Evolutionary conservation across 2,888 invertebrate genomes (phyloP).

Genomic region (Embidobia sp.): DNA sequence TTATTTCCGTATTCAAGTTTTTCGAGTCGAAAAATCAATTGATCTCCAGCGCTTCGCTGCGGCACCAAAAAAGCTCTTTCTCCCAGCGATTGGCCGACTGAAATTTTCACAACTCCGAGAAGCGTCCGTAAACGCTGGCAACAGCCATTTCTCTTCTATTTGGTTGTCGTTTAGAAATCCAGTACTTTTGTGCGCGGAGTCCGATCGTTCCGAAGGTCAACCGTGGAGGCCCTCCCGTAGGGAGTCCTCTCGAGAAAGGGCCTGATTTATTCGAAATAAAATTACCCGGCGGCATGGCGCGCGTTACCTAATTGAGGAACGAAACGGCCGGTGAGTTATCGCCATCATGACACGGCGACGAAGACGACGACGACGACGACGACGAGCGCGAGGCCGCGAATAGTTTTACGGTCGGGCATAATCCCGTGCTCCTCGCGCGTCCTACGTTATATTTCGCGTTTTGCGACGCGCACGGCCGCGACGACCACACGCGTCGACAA

Average conservation of each 20-base stretch:
- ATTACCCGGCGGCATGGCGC: slow-evolving; percentile 68
- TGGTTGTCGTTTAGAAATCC: slow-evolving; percentile 9
- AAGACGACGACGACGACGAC: too few species aligned
- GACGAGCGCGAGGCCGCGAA: slow-evolving; percentile 69
- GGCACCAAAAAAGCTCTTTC: too few species aligned
- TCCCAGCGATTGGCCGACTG: too few species aligned
- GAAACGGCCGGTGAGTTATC: slow-evolving; percentile 79
- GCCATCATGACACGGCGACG: slow-evolving; percentile 67
- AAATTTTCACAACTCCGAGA: background rate
- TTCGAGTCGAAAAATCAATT: too few species aligned
- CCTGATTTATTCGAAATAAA: slow-evolving; percentile 79
- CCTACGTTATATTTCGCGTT: slow-evolving; percentile 62
- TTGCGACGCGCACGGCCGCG: slow-evolving; percentile 73
- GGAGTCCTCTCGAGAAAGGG: slow-evolving; percentile 68
- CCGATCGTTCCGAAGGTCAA: slow-evolving; percentile 59
- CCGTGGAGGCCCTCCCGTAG: slow-evolving; percentile 67
- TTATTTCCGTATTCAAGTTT: too few species aligned
- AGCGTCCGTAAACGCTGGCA: background rate
- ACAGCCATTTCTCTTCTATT: slow-evolving; percentile 12
- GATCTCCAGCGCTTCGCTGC: too few species aligned
- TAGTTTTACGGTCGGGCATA: slow-evolving; percentile 70
- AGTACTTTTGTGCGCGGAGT: slow-evolving; percentile 15
- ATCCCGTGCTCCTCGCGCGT: slow-evolving; percentile 56
- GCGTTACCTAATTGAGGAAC: slow-evolving; percentile 80
- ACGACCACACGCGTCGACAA: slow-evolving; percentile 81